Evolutionary conservation across 1,140 invertebrate species (phyloP).

Genomic region (Drosophila insularis): DNA sequence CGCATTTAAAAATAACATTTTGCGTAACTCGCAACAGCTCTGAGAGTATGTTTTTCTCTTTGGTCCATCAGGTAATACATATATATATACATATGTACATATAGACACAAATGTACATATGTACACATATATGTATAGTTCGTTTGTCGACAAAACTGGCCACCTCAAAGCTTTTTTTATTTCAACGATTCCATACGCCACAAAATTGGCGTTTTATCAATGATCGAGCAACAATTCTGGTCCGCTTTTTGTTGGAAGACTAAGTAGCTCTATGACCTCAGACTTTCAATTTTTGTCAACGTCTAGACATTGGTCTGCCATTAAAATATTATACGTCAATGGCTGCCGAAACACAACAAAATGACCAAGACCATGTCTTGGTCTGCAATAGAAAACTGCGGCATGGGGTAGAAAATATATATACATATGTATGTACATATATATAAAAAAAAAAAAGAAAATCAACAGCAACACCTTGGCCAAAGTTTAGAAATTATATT

Average conservation of each 20-base stretch:
- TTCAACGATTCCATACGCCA: conserved; percentile 22
- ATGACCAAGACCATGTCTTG: conserved; percentile 49
- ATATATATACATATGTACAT: neutral
- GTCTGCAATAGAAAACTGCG: conserved; percentile 33
- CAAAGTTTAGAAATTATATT: conserved; percentile 35
- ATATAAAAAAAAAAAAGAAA: neutral
- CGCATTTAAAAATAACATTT: conserved; percentile 79
- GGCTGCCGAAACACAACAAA: conserved; percentile 46
- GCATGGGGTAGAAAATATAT: conserved; percentile 32
- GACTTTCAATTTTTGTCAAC: conserved; percentile 47
- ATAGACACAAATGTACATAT: conserved; percentile 4
- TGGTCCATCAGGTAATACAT: conserved; percentile 40
- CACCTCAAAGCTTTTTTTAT: conserved; percentile 60
- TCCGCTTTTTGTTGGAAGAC: conserved; percentile 18
- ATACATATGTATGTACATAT: too few species aligned
- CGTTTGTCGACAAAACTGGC: conserved; percentile 49
- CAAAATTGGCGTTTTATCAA: conserved; percentile 65
- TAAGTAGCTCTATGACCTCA: conserved; percentile 66
- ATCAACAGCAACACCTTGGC: conserved; percentile 26
- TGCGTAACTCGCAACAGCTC: conserved; percentile 71
- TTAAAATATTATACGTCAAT: conserved; percentile 62
- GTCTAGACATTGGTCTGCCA: conserved; percentile 74
- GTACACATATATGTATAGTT: conserved; percentile 34
- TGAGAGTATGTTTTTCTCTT: conserved; percentile 24
- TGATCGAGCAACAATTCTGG: conserved; percentile 47